These are phyloP conservation scores for Emesis castigata DNA, from an alignment of 2,888 invertebrate genomes.

Conservation along the genomic window DNA sequence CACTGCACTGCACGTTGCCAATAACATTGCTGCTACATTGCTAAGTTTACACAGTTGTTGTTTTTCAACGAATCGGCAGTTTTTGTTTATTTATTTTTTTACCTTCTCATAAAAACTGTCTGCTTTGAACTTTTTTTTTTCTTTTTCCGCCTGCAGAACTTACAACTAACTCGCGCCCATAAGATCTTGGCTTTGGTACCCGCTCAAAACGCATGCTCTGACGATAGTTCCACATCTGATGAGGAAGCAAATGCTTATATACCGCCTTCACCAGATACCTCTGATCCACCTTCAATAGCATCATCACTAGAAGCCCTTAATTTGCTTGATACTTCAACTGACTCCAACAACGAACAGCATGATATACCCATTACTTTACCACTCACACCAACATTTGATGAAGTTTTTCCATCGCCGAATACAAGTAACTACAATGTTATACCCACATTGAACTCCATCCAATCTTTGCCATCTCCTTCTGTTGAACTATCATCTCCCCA, in stretches of 20 bases:
- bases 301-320: constrained; percentile 45
- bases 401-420: constrained; percentile 46
- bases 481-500: constrained; percentile 25
- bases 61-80: constrained; percentile 1
- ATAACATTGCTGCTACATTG: constrained; percentile 28
- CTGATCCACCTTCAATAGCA: constrained; percentile 18
- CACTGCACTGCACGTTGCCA: constrained; percentile 34
- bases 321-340: constrained; percentile 38
- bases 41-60: constrained; percentile 23
- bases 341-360: constrained; percentile 32
- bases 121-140: constrained; percentile 17
- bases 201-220: constrained; percentile 19
- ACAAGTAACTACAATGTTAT: constrained; percentile 39
- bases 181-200: constrained; percentile 14
- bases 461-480: constrained; percentile 33
- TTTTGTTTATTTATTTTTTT: constrained; percentile 24
- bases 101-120: constrained; percentile 17
- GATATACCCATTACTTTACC: constrained; percentile 27
- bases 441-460: constrained; percentile 51
- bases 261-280: neutral
- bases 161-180: constrained; percentile 18
- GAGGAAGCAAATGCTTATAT: too few species aligned
- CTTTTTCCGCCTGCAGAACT: constrained; percentile 20
- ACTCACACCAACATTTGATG: constrained; percentile 41
- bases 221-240: constrained; percentile 7